A percentile compares a stretch with the other conserved stretches of the same genome.
phyloP scores from a whole-genome alignment of 2,797 vertebrate species.

The Takifugu rubripes region DNA sequence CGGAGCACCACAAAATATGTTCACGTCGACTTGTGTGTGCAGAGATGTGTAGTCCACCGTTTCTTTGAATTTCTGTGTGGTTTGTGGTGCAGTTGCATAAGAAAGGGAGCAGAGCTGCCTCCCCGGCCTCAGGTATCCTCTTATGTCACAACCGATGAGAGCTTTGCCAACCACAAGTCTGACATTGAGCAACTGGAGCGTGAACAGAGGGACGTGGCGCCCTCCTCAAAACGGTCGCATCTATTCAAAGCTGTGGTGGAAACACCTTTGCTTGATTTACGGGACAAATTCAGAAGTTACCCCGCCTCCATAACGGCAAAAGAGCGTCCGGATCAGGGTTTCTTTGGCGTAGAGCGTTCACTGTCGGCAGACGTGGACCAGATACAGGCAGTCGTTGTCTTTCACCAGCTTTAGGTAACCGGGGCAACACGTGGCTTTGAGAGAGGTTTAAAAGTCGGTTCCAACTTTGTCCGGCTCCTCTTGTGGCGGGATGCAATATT shows the following conservation, averaged over 20 bases:
- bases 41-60: background rate
- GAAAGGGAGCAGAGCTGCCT: constrained; percentile 11
- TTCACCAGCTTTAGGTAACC: too few species aligned
- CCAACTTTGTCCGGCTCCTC: background rate
- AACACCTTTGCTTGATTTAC: constrained; percentile 28
- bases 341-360: too few species aligned
- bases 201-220: constrained; percentile 5
- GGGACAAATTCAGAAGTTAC: constrained; percentile 17
- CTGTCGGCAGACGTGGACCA: too few species aligned
- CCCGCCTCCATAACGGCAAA: background rate
- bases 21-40: background rate
- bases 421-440: too few species aligned
- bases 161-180: constrained; percentile 42
- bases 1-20: too few species aligned
- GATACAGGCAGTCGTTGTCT: too few species aligned
- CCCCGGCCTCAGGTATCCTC: constrained; percentile 52
- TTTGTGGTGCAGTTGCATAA: constrained; percentile 51
- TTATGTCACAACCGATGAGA: constrained; percentile 52
- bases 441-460: too few species aligned
- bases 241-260: too few species aligned
- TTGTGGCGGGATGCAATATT: background rate
- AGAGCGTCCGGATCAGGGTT: too few species aligned
- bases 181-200: constrained; percentile 41
- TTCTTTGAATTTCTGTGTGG: constrained; percentile 17
- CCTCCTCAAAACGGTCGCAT: too few species aligned